Evolutionary conservation across 2,113 vertebrate genomes (phyloP), one percentile per base, ranked within the genome.

Genomic region (Channa argus): DNA sequence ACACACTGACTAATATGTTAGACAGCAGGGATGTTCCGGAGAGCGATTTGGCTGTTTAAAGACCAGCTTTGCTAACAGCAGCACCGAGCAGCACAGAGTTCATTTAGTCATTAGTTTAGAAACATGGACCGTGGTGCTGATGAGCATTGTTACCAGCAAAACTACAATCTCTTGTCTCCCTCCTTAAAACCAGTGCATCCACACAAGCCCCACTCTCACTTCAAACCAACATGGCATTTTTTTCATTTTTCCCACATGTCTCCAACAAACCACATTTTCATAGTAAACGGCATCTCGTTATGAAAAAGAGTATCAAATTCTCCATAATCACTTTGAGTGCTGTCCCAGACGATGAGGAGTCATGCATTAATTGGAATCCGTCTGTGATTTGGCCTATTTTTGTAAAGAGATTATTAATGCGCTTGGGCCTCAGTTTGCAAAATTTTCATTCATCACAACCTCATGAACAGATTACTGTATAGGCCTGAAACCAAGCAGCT

Each of bases 271-370:
- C 39, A 33, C 10, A 70, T 74, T 71, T 58, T 47, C 3, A 12
- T 43, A 38, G 61, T 74, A 65, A 71, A 74, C 59, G 15, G 55
- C 37, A 49, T 55, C 49, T 64, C 47, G 62, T 58, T 66, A 38
- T 24, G 36, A 61, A 64, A 6, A 49, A 50, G 52, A 71, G 54
- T 15, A 59, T 60, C 61, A 33, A 55, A 12, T 61, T 33, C 44
- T 71, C 3, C 55, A 51, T 10, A 53, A 51, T 58, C 45, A 34
- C 55, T 47, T 37, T 12, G 10, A 33, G 59, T 68, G 71, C 46
- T 50, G 44, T 12, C 11, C 0, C 5, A 62, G 56, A 50, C 36
- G 47, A 70, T 38, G 34, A 64, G 37, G 6, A 5, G 3, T 53
- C 9, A 14, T 10, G 44, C 46, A 12, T 34, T 47, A 38, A 63